Evolutionary conservation across 2,113 vertebrate species (phyloP).

Genomic region (Stegostoma tigrinum): DNA sequence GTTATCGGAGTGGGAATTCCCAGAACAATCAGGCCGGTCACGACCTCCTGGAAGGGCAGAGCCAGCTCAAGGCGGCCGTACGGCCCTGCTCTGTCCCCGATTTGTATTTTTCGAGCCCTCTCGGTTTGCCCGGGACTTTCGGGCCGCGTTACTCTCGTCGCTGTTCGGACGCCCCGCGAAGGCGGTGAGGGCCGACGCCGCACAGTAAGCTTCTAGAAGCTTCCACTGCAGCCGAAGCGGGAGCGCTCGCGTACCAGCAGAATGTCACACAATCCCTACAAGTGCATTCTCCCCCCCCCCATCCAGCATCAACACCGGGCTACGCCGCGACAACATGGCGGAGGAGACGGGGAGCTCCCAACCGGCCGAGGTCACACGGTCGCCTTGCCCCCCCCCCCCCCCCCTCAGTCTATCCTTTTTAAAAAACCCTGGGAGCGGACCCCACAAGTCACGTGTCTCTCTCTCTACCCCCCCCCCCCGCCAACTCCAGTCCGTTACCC

Average conservation of each 20-base stretch:
- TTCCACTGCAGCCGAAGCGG: not conserved
- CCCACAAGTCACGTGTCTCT: not conserved
- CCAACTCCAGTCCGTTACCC: not conserved
- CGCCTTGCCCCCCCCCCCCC: not conserved
- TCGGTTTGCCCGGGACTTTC: not conserved
- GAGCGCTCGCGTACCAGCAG: not conserved
- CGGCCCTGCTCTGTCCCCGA: too few relatives aligned
- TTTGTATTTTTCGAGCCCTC: not conserved
- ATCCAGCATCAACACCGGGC: not conserved
- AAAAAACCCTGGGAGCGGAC: too few relatives aligned
- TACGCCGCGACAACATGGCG: not conserved
- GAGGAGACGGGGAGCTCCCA: too few relatives aligned
- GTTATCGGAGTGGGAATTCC: too few relatives aligned
- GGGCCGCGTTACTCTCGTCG: not conserved
- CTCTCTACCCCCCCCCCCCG: not conserved
- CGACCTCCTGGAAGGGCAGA: too few relatives aligned
- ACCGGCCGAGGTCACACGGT: not conserved
- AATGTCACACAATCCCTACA: not conserved
- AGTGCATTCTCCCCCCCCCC: too few relatives aligned
- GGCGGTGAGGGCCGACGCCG: too few relatives aligned
- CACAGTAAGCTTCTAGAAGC: not conserved
- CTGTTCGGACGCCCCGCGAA: not conserved
- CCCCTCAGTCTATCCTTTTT: too few relatives aligned
- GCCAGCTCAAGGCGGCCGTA: too few relatives aligned
- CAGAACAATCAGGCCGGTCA: too few relatives aligned